A percentile compares a stretch with the other conserved stretches of the same genome.
phyloP scores from a whole-genome alignment of 1,140 invertebrate genomes.

The Sinella curviseta region DNA sequence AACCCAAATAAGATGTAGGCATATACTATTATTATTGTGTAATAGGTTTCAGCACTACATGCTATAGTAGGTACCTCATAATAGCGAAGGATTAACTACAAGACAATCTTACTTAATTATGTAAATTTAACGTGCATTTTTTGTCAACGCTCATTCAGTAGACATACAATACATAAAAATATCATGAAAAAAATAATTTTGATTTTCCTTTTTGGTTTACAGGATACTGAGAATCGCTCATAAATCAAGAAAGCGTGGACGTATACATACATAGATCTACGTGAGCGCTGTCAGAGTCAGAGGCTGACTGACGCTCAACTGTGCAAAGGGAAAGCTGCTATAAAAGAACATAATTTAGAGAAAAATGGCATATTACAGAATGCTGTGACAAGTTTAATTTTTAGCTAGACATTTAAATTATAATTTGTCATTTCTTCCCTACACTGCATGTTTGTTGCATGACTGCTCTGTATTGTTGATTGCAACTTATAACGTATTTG shows the following conservation, averaged over 20 bases:
- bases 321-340: neutral
- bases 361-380: neutral
- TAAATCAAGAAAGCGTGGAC: conserved; percentile 9
- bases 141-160: neutral
- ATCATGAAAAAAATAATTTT: neutral
- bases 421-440: neutral
- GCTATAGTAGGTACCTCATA: too few species aligned
- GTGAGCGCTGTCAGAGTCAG: neutral
- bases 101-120: too few species aligned
- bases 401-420: neutral
- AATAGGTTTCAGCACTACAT: too few species aligned
- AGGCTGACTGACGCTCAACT: neutral
- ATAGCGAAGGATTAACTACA: too few species aligned
- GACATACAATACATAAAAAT: neutral
- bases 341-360: neutral
- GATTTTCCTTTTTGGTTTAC: neutral
- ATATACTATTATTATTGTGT: too few species aligned
- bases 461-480: neutral
- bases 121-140: neutral
- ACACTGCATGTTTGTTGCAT: neutral
- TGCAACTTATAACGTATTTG: neutral
- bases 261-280: neutral
- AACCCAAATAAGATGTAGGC: too few species aligned
- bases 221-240: neutral
- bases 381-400: neutral